Evolutionary conservation across 2,888 invertebrate species (phyloP).

Genomic region (Molorchus minor): DNA sequence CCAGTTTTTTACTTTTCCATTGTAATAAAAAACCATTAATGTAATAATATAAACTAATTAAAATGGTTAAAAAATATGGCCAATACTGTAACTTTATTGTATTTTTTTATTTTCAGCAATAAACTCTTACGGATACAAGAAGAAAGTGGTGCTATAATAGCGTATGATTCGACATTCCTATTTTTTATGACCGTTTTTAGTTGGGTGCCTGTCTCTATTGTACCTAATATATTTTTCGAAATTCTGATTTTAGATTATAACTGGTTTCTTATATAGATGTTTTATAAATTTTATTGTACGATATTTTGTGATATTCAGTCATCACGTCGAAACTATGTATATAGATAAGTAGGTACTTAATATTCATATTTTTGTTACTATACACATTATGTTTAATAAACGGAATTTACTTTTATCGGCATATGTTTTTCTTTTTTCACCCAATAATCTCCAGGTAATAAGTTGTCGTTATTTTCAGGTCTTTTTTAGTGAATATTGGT

Average conservation of each 20-base stretch:
- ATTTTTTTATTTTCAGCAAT: slow-evolving; percentile 54
- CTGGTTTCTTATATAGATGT: not conserved
- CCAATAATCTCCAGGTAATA: too few relatives aligned
- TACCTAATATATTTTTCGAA: slow-evolving; percentile 17
- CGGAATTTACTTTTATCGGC: too few relatives aligned
- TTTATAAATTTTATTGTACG: not conserved
- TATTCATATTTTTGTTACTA: slow-evolving; percentile 23
- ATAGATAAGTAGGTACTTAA: slow-evolving; percentile 9
- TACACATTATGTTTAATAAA: too few relatives aligned
- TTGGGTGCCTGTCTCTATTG: slow-evolving; percentile 14
- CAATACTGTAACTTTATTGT: too few relatives aligned
- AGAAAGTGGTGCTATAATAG: slow-evolving; percentile 57
- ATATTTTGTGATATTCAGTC: slow-evolving; percentile 16
- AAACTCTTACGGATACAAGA: slow-evolving; percentile 78
- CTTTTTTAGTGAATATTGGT: too few relatives aligned
- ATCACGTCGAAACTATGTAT: not conserved
- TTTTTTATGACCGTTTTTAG: slow-evolving; percentile 9
- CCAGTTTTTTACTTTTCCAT: too few relatives aligned
- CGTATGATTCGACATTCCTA: slow-evolving; percentile 10
- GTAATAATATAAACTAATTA: too few relatives aligned
- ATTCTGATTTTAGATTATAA: not conserved
- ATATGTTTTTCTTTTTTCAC: too few relatives aligned
- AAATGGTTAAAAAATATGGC: too few relatives aligned
- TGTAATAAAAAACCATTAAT: too few relatives aligned
- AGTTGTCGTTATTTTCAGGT: too few relatives aligned